A percentile compares a stretch with the other conserved stretches of the same genome.
phyloP scores from a whole-genome alignment of 2,797 vertebrate genomes.

The Morelia viridis region DNA sequence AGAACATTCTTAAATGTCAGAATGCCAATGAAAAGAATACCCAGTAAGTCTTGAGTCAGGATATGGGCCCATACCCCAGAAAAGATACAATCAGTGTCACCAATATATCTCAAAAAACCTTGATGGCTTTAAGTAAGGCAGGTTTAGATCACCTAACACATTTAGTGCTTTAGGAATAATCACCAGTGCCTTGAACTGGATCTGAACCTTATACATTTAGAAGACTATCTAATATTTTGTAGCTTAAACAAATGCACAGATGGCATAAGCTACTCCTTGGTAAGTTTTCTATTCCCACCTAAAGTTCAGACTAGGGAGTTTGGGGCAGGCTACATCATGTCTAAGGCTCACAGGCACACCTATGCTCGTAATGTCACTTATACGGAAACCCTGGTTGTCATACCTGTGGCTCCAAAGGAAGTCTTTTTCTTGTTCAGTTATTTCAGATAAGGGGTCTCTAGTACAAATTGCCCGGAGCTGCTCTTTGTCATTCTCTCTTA shows the following conservation, averaged over 20 bases:
- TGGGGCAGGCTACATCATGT: neutral
- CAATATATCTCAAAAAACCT: neutral
- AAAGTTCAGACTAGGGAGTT: neutral
- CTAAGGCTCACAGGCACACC: neutral
- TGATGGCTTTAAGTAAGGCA: neutral
- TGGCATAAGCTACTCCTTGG: neutral
- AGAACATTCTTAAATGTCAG: neutral
- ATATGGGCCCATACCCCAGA: neutral
- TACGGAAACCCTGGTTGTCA: neutral
- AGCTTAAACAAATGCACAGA: neutral
- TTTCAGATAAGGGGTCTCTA: slow-evolving; percentile 95
- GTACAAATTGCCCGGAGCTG: slow-evolving; percentile 91
- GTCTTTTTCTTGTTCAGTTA: slow-evolving; percentile 98
- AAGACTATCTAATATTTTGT: neutral
- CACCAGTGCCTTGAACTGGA: neutral
- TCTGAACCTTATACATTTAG: neutral
- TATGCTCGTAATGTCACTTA: neutral
- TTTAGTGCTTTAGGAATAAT: neutral
- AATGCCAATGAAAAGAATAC: neutral
- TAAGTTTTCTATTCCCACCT: neutral
- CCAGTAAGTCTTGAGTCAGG: neutral
- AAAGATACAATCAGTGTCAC: neutral
- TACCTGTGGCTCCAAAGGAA: slow-evolving; percentile 97
- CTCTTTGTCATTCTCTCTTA: slow-evolving; percentile 90
- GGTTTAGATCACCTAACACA: neutral